phyloP scores from a whole-genome alignment of 2,888 invertebrate species.

The Craniophora ligustri region DNA sequence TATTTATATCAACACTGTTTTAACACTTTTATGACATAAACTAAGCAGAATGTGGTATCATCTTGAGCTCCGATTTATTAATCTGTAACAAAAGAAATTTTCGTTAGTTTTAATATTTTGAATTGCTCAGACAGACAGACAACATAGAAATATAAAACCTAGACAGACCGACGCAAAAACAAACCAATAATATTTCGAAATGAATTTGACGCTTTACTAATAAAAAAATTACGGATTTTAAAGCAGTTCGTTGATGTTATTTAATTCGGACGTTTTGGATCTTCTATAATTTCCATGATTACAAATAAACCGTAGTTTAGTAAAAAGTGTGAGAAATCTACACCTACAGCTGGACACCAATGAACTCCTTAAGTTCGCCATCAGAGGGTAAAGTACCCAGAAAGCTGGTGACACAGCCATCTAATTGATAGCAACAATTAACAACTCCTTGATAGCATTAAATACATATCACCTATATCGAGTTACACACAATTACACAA shows the following conservation, averaged over 20 bases:
- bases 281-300: background rate
- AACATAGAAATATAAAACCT: too few relatives aligned
- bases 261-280: background rate
- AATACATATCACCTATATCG: conserved; percentile 12
- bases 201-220: too few relatives aligned
- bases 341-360: too few relatives aligned
- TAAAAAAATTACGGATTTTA: too few relatives aligned
- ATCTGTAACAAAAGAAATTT: conserved; percentile 60
- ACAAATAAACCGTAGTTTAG: background rate
- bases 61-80: conserved; percentile 30
- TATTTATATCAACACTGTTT: conserved; percentile 6
- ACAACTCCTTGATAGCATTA: background rate
- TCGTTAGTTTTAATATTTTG: conserved; percentile 11
- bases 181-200: too few relatives aligned
- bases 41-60: conserved; percentile 40
- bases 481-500: conserved; percentile 16
- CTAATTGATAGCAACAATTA: too few relatives aligned
- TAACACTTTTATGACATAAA: background rate
- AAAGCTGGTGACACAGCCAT: background rate
- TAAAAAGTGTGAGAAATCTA: background rate
- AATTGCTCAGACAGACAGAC: too few relatives aligned
- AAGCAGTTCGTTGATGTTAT: background rate
- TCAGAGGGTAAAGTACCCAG: too few relatives aligned
- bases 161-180: too few relatives aligned
- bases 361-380: too few relatives aligned